Base-by-base conservation (phyloP, 2,113 vertebrate species). In the Pontoporia blainvillei region DNA sequence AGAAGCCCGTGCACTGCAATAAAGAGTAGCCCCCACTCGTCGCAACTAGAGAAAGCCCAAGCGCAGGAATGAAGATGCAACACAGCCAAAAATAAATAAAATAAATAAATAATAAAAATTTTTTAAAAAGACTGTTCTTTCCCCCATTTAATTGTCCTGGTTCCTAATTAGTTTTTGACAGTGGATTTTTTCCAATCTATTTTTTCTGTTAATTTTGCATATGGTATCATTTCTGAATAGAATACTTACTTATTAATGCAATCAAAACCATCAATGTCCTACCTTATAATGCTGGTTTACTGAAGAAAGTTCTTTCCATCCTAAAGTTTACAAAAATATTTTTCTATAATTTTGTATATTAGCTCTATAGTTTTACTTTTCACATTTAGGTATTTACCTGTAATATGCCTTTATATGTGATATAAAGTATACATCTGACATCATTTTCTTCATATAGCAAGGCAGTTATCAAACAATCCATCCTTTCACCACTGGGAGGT, bases 121-220 rank as follows among this genome's bases (percentile, higher is more conserved):
- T 39, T 15, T 44, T 11, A 52, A 52, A 75, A 76, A 15, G 8
- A 21, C 5, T 62, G 8, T 54, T 76, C 17, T 91, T 73, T 15
- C n/a, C 7, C 7, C 76, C 39, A 64, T 57, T 71, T 20, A 71
- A 71, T 72, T 20, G 1, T 49, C 49, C 86, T 86, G 27, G 46
- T 11, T 67, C 5, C 57, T 78, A 86, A 25, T 66, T 85, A 39
- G 44, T 72, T 90, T 85, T 64, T 96, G 39, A 90, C 64, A 95
- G 14, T 90, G 29, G 14, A 67, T 31, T 88, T 95, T 85, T 93
- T 78, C 6, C 18, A 41, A 23, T 34, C 8, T 85, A 41, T 79
- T 59, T 94, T 94, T 90, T 72, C 39, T 90, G 83, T 91, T 83
- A 86, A 46, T 57, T 89, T 85, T 61, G 57, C 61, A 61, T 81